Percentiles rank a stretch among this genome's conserved stretches.
Evolutionary conservation across 1,140 invertebrate species (phyloP).

Genomic region (Mesaphorura yosii): DNA sequence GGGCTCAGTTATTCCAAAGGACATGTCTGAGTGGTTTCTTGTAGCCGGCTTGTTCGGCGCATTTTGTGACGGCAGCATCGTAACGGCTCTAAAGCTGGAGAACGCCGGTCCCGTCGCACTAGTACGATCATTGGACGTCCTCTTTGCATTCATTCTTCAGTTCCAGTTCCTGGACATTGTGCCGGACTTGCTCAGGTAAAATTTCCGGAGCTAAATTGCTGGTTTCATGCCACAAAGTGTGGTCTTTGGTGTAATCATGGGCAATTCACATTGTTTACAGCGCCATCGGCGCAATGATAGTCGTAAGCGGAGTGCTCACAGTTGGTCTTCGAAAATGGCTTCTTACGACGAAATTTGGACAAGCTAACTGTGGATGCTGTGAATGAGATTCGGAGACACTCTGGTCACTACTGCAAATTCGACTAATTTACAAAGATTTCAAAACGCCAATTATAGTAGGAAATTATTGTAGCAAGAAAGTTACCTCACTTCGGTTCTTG

Average conservation of each 20-base stretch:
- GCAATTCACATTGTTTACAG: not conserved
- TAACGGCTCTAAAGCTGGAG: conserved; percentile 10
- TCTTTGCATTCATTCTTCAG: conserved; percentile 21
- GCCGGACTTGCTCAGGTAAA: conserved; percentile 16
- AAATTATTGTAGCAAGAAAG: too few relatives aligned
- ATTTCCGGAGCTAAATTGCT: too few relatives aligned
- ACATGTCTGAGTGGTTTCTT: conserved; percentile 2
- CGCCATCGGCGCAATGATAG: not conserved
- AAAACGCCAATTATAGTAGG: too few relatives aligned
- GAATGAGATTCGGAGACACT: too few relatives aligned
- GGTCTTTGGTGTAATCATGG: not conserved
- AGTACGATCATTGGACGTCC: conserved; percentile 15
- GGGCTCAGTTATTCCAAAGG: conserved; percentile 4
- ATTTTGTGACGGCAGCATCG: not conserved
- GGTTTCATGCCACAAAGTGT: too few relatives aligned
- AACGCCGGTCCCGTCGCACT: conserved; percentile 16
- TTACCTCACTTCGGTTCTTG: not conserved
- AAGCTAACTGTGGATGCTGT: too few relatives aligned
- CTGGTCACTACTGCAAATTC: too few relatives aligned
- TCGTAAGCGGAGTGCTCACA: not conserved
- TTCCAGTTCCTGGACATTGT: conserved; percentile 9
- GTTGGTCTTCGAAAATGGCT: not conserved
- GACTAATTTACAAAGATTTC: too few relatives aligned
- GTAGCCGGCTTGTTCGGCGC: not conserved
- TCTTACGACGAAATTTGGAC: not conserved